phyloP scores from a whole-genome alignment of 1,140 invertebrate genomes.

The Drosophila burlai region DNA sequence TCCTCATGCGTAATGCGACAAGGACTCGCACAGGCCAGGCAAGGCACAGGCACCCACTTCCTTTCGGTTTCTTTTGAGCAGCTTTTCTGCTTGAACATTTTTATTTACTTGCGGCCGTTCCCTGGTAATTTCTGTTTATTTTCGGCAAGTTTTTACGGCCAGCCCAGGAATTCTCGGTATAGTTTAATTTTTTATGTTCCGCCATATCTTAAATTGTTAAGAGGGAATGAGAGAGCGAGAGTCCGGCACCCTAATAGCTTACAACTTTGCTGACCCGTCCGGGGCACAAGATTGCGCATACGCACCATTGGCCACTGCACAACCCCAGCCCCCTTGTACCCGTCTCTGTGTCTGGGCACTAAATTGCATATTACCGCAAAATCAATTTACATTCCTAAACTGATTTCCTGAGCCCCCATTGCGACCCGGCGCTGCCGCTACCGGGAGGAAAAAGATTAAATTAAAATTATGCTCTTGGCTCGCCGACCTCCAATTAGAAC shows the following conservation, averaged over 20 bases:
- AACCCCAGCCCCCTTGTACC: neutral
- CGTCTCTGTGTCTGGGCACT: constrained; percentile 28
- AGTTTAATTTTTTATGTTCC: constrained; percentile 57
- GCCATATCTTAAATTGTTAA: constrained; percentile 58
- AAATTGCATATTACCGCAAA: constrained; percentile 82
- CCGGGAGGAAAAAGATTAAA: constrained; percentile 78
- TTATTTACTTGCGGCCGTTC: constrained; percentile 76
- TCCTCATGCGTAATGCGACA: constrained; percentile 73
- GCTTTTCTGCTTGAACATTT: constrained; percentile 81
- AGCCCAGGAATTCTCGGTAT: constrained; percentile 47
- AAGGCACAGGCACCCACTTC: constrained; percentile 3
- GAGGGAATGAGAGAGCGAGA: constrained; percentile 17
- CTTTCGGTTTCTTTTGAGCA: constrained; percentile 66
- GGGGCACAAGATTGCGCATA: constrained; percentile 66
- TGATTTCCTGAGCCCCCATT: constrained; percentile 58
- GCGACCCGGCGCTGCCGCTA: constrained; percentile 18
- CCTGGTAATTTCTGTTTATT: constrained; percentile 78
- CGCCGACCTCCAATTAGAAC: constrained; percentile 66
- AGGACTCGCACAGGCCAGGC: constrained; percentile 10
- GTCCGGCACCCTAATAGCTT: constrained; percentile 27
- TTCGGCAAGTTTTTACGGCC: constrained; percentile 71
- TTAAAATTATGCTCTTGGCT: constrained; percentile 74
- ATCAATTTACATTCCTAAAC: constrained; percentile 83
- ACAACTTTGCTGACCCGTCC: constrained; percentile 48
- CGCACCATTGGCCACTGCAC: constrained; percentile 69